Percentiles rank a stretch among this genome's conserved stretches.
Evolutionary conservation across 2,113 vertebrate genomes (phyloP).

Genomic region (Xyliphius kryptos): DNA sequence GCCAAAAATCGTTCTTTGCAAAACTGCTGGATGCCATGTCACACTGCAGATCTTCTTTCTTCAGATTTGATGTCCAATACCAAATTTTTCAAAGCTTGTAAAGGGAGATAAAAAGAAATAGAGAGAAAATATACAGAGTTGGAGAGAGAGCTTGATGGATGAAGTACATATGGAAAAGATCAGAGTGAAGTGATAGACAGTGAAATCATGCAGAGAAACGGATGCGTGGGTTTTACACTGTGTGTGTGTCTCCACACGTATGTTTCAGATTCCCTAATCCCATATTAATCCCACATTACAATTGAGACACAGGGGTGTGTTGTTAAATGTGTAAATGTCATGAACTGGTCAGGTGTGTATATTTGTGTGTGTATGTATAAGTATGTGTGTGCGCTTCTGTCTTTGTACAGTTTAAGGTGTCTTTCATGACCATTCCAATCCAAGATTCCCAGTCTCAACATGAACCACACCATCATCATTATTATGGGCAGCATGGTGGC

Average conservation of each 20-base stretch:
- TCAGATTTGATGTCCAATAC: too few species aligned
- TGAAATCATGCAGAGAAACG: slow-evolving; percentile 17
- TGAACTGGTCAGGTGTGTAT: not conserved
- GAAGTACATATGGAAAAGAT: slow-evolving; percentile 20
- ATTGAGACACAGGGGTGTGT: slow-evolving; percentile 3
- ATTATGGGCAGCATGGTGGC: too few species aligned
- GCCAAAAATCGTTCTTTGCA: too few species aligned
- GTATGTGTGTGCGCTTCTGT: too few species aligned
- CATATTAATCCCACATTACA: slow-evolving; percentile 11
- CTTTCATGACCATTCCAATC: too few species aligned
- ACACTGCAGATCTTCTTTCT: too few species aligned
- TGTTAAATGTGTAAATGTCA: slow-evolving; percentile 5
- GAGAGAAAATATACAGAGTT: not conserved
- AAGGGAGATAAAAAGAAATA: not conserved
- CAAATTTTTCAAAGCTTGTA: too few species aligned
- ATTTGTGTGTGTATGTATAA: too few species aligned
- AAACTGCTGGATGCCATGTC: too few species aligned
- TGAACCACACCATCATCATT: too few species aligned
- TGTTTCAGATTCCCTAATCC: slow-evolving; percentile 12
- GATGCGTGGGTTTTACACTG: slow-evolving; percentile 20
- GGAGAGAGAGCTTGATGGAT: not conserved
- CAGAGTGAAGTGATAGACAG: slow-evolving; percentile 19
- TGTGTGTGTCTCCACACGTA: slow-evolving; percentile 10
- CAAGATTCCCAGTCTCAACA: too few species aligned
- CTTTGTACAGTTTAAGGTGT: too few species aligned